Evolutionary conservation across 1,140 invertebrate species (phyloP), one percentile per base, ranked within the genome.

Genomic region (Drosophila mauritiana): DNA sequence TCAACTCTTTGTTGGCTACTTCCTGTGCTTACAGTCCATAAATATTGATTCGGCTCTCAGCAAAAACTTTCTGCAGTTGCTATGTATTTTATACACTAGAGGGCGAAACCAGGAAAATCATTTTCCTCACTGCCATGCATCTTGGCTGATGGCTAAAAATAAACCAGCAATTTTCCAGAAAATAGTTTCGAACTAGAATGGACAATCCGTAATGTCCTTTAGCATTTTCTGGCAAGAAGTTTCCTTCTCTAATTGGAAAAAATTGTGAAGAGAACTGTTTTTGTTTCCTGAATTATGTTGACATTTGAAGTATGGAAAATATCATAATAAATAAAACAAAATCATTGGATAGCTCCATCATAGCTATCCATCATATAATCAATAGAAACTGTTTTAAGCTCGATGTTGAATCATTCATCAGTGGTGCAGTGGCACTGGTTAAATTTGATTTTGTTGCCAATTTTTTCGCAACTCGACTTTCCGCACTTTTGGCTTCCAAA

Each of bases 31-130:
- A 65, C 64, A 72, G 74, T 89, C 80, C 79, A 89, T 89, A 89
- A 89, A 89, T 89, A 74, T 80, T 78, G 73, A 64, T 73, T 74
- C 61, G 76, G 73, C 59, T 73, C 76, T 69, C 45, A 57, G 46
- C 51, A 37, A 63, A 65, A 65, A 88, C 43, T 64, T 73, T 73
- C 40, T 65, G 46, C 57, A 67, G 56, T 74, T 68, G 48, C 45
- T 65, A 59, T 65, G 40, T 43, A 43, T 53, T 65, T 65, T 49
- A 49, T 73, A 45, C 55, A 53, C 27, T 42, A 34, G 17, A 31
- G 22, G 20, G 20, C 31, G 31, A 11, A 12, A 15, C n/a, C 13
- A 17, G 37, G 43, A 68, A 45, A 53, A 75, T 27, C 49, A 37
- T 74, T 37, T 36, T 39, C 37, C 54, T 17, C 31, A 62, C 59